Conservation (phyloP, 1,140 invertebrate species). For the Calliphora vicina region DNA sequence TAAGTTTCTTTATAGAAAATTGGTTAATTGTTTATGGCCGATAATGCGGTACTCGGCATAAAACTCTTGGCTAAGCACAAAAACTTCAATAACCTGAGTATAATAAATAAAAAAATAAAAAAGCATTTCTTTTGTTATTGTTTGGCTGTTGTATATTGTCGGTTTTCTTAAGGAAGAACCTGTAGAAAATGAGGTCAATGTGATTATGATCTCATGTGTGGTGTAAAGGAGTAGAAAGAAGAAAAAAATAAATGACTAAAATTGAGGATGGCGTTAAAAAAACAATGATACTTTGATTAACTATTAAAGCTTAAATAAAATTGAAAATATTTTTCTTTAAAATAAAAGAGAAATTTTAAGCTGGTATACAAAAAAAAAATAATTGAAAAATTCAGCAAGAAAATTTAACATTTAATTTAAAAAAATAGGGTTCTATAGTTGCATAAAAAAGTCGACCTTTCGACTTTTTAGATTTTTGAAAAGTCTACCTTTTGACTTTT, state of each 20-base stretch:
- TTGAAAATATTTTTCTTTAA: background rate
- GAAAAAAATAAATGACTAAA: background rate
- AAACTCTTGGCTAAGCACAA: background rate
- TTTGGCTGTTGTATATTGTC: background rate
- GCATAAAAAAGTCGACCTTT: too few species aligned
- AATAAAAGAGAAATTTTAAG: background rate
- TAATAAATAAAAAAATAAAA: background rate
- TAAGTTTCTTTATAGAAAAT: background rate
- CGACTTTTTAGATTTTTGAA: too few species aligned
- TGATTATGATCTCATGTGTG: background rate
- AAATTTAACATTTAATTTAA: too few species aligned
- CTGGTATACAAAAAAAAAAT: background rate
- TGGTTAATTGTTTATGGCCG: constrained; percentile 4
- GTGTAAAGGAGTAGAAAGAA: background rate
- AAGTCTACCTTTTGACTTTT: too few species aligned
- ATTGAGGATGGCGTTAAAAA: background rate
- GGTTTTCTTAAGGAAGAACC: background rate
- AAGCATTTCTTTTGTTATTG: background rate
- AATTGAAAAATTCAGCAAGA: too few species aligned
- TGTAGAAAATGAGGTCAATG: background rate
- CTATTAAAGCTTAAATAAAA: background rate
- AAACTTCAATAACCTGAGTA: background rate
- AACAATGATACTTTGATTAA: background rate
- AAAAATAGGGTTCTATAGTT: too few species aligned
- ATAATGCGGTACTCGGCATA: background rate